Base-by-base conservation (phyloP, 2,888 invertebrate species). In the Eilema sororculum region DNA sequence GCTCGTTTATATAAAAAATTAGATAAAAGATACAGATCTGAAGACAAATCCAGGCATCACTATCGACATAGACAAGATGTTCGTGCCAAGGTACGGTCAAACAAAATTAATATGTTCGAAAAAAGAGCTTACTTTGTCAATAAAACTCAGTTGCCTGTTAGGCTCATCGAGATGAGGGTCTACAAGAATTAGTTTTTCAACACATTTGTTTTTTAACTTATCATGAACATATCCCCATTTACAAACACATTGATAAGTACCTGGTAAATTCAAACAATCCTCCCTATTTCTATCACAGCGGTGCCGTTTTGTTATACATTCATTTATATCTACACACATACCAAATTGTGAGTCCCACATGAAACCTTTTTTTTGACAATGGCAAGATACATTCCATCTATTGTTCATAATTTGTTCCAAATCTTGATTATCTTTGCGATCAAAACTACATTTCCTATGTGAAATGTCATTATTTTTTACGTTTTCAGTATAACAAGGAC, bases 1-100 rank as follows among this genome's bases (percentile, higher is more conserved):
- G 96, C 96, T 63, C 95, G 96, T 33, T 90, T 98, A 33, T 98
- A 97, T 88, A 98, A 97, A 91, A 98, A 97, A 90, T 96, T 97
- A 86, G 97, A 97, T 85, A 98, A 97, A 85, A 94, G 97, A 80
- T 98, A 97, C 90, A 96, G 97, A n/a, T 98, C 97, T 12, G 97
- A 98, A 88, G 98, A 98, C 81, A 96, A 98, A 70, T 91, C 95
- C 2, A 94, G 96, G 69, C 97, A 97, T 85, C 96, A 97, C 82
- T 95, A 96, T 82, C 95, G 97, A 61, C 96, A 96, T 77, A 95
- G 97, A 71, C 96, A 97, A 74, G 98, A 98, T 82, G 97, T 97
- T 41, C 93, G 98, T 80, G 98, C 98, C 10, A 98, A 98, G 96
- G 97, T 97, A 86, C 81, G 75, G 67, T 78, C 46, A 78, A 30